Evolutionary conservation across 2,113 vertebrate species (phyloP).

Genomic region (Barnardius zonarius): DNA sequence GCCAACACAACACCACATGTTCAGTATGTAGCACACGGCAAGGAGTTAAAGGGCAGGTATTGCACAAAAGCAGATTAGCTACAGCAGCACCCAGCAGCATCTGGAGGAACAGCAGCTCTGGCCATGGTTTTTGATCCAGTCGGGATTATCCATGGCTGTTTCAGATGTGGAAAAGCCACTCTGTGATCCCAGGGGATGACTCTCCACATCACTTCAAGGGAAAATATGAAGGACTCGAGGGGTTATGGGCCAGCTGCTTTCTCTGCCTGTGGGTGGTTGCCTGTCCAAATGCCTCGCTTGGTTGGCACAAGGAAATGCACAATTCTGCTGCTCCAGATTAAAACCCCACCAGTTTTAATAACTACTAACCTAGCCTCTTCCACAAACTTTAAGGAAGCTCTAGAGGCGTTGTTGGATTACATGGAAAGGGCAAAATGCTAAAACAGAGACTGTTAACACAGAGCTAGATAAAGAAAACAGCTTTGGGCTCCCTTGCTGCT

Average conservation of each 20-base stretch:
- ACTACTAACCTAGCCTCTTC: neutral
- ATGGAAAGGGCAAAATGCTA: neutral
- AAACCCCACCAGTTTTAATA: neutral
- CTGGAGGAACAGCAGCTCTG: neutral
- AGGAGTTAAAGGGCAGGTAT: neutral
- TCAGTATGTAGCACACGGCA: neutral
- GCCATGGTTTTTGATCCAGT: neutral
- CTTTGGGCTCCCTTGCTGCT: neutral
- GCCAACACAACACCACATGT: accelerated
- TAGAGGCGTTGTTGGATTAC: neutral
- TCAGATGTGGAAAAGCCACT: neutral
- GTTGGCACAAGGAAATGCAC: neutral
- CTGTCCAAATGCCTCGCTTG: neutral
- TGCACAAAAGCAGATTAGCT: neutral
- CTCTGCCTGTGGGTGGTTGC: neutral
- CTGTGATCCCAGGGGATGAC: conserved; percentile 19
- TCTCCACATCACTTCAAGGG: conserved; percentile 12
- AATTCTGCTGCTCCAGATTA: neutral
- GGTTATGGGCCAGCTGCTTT: neutral
- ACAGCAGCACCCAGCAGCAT: neutral
- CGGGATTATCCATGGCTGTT: neutral
- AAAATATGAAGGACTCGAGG: neutral
- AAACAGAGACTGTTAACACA: neutral
- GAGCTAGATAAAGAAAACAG: neutral
- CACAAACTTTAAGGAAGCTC: neutral